Percentiles rank a stretch among this genome's conserved stretches.
Evolutionary conservation across 30 jellyfish, hydroid and myxozoan species (phyloP).

Genomic region (Aurelia sp.): DNA sequence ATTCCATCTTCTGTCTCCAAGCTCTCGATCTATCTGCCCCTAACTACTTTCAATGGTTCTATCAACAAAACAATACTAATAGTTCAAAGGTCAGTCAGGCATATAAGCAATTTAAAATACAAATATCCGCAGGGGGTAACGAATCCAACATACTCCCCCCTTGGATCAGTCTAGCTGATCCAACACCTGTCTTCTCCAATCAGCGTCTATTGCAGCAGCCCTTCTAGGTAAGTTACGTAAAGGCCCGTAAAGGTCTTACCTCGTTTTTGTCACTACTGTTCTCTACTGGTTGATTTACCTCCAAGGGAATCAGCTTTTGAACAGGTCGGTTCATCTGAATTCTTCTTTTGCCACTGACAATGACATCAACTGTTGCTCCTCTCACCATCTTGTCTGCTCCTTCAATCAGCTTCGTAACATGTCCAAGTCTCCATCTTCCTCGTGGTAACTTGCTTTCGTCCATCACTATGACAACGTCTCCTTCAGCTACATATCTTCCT

Average conservation of each 20-base stretch:
- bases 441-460: background rate
- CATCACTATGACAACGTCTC: too few species aligned
- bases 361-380: conserved; percentile 20
- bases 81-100: too few species aligned
- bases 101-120: too few species aligned
- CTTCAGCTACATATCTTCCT: too few species aligned
- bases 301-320: conserved; percentile 21
- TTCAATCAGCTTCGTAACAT: background rate
- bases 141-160: background rate
- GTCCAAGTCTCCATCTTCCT: conserved; percentile 25
- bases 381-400: background rate
- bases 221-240: background rate
- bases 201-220: background rate
- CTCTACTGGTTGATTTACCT: background rate
- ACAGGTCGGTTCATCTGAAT: conserved; percentile 16
- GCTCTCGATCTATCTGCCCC: background rate
- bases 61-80: too few species aligned
- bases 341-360: background rate
- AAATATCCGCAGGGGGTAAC: too few species aligned
- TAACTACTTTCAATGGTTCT: background rate
- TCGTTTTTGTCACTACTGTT: background rate
- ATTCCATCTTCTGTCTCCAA: too few species aligned
- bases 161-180: background rate
- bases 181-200: background rate
- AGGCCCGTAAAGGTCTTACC: background rate